phyloP scores from a whole-genome alignment of 1,140 invertebrate species.

The Ptiloglossa arizonensis region DNA sequence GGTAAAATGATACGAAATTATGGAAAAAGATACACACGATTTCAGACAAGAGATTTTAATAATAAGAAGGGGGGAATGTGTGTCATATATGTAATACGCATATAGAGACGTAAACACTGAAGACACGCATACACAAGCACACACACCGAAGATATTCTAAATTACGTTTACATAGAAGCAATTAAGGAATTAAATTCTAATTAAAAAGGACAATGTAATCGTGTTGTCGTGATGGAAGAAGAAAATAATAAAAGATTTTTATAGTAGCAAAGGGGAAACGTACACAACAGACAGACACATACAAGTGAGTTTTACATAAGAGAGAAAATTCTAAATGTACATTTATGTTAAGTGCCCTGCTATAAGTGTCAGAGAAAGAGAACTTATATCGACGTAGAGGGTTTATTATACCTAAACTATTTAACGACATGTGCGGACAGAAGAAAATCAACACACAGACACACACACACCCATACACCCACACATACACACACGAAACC shows the following conservation, averaged over 20 bases:
- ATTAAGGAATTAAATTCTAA: slow-evolving; percentile 67
- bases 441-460: slow-evolving; percentile 36
- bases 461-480: slow-evolving; percentile 47
- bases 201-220: slow-evolving; percentile 58
- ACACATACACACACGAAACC: slow-evolving; percentile 31
- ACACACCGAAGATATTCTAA: slow-evolving; percentile 67
- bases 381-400: slow-evolving; percentile 31
- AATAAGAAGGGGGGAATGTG: slow-evolving; percentile 38
- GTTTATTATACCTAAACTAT: slow-evolving; percentile 4
- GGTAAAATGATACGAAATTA: too few relatives aligned
- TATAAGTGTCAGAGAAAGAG: slow-evolving; percentile 35
- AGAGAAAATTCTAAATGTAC: slow-evolving; percentile 64
- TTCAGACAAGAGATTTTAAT: slow-evolving; percentile 43
- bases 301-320: slow-evolving; percentile 54
- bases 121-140: not conserved
- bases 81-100: slow-evolving; percentile 37
- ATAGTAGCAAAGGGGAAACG: slow-evolving; percentile 48
- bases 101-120: slow-evolving; percentile 25
- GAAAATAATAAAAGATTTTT: slow-evolving; percentile 25
- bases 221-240: slow-evolving; percentile 31
- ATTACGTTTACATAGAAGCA: slow-evolving; percentile 69
- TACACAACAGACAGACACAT: slow-evolving; percentile 27
- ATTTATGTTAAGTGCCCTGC: slow-evolving; percentile 56
- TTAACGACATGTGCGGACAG: slow-evolving; percentile 38
- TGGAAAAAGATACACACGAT: slow-evolving; percentile 2